A percentile compares a stretch with the other conserved stretches of the same genome.
These are phyloP conservation scores for Labia minor DNA, from an alignment of 2,888 invertebrate species.

Conservation along the genomic window DNA sequence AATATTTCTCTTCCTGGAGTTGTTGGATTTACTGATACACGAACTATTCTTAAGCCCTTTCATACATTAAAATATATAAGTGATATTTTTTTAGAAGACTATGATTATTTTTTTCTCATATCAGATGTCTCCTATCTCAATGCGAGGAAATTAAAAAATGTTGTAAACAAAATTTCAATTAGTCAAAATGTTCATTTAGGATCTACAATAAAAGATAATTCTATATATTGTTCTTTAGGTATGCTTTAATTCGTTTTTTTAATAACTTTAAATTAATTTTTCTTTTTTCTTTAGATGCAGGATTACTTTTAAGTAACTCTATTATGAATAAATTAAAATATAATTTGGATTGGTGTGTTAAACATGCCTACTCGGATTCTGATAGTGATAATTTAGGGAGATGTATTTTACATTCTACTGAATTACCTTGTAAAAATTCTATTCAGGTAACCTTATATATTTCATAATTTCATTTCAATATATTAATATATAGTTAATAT, in stretches of 20 bases:
- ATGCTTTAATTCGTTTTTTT: conserved; percentile 22
- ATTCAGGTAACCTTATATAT: conserved; percentile 41
- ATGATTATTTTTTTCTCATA: conserved; percentile 84
- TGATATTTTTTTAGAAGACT: conserved; percentile 79
- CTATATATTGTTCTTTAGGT: conserved; percentile 59
- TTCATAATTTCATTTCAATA: background rate
- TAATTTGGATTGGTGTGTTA: conserved; percentile 80
- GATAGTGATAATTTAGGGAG: conserved; percentile 82
- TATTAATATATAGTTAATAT: background rate
- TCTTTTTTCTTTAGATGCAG: conserved; percentile 54
- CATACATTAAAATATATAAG: conserved; percentile 81
- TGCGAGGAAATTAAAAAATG: conserved; percentile 57
- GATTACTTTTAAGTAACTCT: conserved; percentile 78
- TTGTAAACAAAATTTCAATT: conserved; percentile 69
- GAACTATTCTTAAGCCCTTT: conserved; percentile 65
- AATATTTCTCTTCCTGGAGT: conserved; percentile 46
- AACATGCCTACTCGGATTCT: conserved; percentile 69
- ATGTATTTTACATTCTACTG: conserved; percentile 64
- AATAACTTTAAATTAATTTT: background rate
- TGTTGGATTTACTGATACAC: conserved; percentile 77
- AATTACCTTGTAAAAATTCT: conserved; percentile 46
- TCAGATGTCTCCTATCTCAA: conserved; percentile 79
- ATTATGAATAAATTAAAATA: conserved; percentile 65
- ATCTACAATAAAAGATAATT: conserved; percentile 39
- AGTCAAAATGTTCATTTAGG: conserved; percentile 80